These are phyloP conservation scores for Thera britannica DNA, from an alignment of 2,888 invertebrate species.

Conservation along the genomic window DNA sequence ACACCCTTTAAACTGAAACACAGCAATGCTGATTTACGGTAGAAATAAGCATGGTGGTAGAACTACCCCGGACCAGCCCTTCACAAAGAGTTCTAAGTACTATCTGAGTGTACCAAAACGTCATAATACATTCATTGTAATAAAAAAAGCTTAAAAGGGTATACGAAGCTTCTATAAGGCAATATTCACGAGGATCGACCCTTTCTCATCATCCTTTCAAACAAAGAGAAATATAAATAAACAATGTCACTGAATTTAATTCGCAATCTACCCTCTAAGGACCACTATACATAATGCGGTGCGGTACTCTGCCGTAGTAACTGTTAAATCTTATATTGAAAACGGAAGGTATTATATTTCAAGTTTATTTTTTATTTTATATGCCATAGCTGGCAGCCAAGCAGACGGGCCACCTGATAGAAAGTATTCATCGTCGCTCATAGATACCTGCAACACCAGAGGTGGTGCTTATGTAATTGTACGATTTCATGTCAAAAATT, in stretches of 20 bases:
- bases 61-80: too few relatives aligned
- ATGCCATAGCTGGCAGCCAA: too few relatives aligned
- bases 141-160: slow-evolving; percentile 27
- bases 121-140: slow-evolving; percentile 13
- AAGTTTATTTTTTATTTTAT: too few relatives aligned
- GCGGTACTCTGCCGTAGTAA: background rate
- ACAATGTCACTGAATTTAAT: slow-evolving; percentile 30
- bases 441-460: too few relatives aligned
- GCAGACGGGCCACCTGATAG: too few relatives aligned
- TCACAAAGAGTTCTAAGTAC: too few relatives aligned
- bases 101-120: background rate
- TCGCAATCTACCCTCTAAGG: slow-evolving; percentile 14
- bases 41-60: too few relatives aligned
- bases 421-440: too few relatives aligned
- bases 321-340: background rate
- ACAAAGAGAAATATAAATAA: slow-evolving; percentile 40
- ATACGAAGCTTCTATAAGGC: slow-evolving; percentile 8
- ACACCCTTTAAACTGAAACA: too few relatives aligned
- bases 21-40: too few relatives aligned
- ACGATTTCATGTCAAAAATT: too few relatives aligned
- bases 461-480: too few relatives aligned
- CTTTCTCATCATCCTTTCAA: slow-evolving; percentile 34
- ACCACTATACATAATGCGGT: background rate
- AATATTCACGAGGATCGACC: slow-evolving; percentile 27
- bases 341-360: background rate